Evolutionary conservation across 2,113 vertebrate species (phyloP).

Genomic region (Saimiri boliviensis): DNA sequence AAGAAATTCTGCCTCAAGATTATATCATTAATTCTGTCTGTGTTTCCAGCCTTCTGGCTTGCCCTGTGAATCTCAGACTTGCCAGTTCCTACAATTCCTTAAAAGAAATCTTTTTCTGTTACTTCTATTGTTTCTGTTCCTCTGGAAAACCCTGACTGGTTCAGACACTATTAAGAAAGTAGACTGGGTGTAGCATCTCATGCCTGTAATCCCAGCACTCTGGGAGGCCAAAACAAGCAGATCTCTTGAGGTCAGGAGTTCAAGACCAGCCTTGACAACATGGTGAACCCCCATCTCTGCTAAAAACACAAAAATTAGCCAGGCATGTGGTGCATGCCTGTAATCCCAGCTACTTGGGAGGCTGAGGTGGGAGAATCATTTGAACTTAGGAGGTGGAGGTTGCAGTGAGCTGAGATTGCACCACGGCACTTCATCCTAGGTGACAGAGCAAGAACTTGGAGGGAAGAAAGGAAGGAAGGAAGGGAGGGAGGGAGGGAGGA

Average conservation of each 20-base stretch:
- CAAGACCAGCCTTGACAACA: background rate
- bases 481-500: rapidly evolving
- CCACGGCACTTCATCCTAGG: no score
- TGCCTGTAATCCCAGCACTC: no score
- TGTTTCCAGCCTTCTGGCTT: background rate
- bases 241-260: background rate
- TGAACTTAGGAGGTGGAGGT: no score
- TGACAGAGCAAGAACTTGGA: background rate
- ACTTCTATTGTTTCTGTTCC: background rate
- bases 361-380: no score
- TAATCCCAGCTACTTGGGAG: no score
- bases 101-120: background rate
- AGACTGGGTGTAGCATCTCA: no score
- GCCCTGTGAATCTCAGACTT: background rate
- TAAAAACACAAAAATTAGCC: no score
- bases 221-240: no score
- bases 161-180: background rate
- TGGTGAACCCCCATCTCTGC: no score
- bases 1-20: background rate
- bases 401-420: no score
- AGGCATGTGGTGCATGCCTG: no score
- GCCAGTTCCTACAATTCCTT: background rate
- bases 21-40: background rate
- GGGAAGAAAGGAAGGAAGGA: no score
- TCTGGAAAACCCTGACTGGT: background rate